These are phyloP conservation scores for Colistium nudipinnis DNA, from an alignment of 2,113 vertebrate genomes.

Conservation along the genomic window DNA sequence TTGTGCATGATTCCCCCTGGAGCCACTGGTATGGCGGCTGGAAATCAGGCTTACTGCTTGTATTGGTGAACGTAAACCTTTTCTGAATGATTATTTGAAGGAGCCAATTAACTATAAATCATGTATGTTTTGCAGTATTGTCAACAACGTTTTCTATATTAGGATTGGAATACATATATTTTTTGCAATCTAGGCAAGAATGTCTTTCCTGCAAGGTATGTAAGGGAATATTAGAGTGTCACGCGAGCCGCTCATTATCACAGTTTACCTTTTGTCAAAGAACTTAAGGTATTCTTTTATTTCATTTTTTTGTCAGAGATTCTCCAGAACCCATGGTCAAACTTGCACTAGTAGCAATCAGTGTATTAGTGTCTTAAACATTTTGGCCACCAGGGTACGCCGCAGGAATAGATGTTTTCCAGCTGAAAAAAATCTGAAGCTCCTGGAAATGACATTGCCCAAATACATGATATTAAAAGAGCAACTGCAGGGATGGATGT, in stretches of 20 bases:
- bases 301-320: too few relatives aligned
- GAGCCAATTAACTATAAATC: background rate
- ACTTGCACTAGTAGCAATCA: too few relatives aligned
- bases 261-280: too few relatives aligned
- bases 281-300: too few relatives aligned
- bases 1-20: conserved; percentile 83
- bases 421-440: background rate
- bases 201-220: too few relatives aligned
- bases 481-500: background rate
- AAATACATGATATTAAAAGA: background rate
- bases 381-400: too few relatives aligned
- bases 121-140: background rate
- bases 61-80: background rate
- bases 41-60: background rate
- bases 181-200: too few relatives aligned
- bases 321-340: too few relatives aligned
- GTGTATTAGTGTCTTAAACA: background rate
- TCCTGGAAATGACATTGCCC: background rate
- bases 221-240: too few relatives aligned
- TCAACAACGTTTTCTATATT: background rate
- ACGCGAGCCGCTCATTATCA: too few relatives aligned
- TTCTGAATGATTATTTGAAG: background rate
- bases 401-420: background rate
- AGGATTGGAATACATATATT: too few relatives aligned
- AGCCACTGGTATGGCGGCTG: conserved; percentile 29